Evolutionary conservation across 2,888 invertebrate genomes (phyloP).

Genomic region (Scaeva pyrastri): DNA sequence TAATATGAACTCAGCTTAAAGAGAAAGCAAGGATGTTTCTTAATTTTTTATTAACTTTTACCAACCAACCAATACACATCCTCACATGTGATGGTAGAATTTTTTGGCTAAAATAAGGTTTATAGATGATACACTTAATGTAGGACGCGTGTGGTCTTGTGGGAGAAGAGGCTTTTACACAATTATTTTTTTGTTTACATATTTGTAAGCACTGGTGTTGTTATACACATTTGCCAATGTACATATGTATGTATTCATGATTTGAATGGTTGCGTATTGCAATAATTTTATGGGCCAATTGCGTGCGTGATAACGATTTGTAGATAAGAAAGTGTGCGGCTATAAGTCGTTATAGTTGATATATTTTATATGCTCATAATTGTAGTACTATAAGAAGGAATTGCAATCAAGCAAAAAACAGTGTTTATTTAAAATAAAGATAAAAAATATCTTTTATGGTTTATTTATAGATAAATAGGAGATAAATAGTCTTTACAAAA

Average conservation of each 20-base stretch:
- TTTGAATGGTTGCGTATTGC: slow-evolving; percentile 23
- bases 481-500: too few species aligned
- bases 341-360: slow-evolving; percentile 34
- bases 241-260: too few species aligned
- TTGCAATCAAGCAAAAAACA: background rate
- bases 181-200: slow-evolving; percentile 10
- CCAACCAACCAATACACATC: background rate
- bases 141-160: slow-evolving; percentile 54
- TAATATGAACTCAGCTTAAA: slow-evolving; percentile 46
- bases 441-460: too few species aligned
- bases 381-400: slow-evolving; percentile 23
- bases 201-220: slow-evolving; percentile 36
- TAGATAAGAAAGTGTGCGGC: slow-evolving; percentile 39
- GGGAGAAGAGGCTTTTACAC: slow-evolving; percentile 21
- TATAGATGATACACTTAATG: slow-evolving; percentile 55
- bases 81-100: background rate
- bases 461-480: too few species aligned
- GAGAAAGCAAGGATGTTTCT: slow-evolving; percentile 15
- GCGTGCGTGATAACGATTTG: slow-evolving; percentile 43
- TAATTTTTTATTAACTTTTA: slow-evolving; percentile 41
- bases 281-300: slow-evolving; percentile 35
- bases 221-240: too few species aligned
- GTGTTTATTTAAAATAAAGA: background rate
- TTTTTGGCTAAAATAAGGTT: slow-evolving; percentile 1
- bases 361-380: slow-evolving; percentile 41